A percentile compares a stretch with the other conserved stretches of the same genome.
Evolutionary conservation across 2,797 vertebrate species (phyloP).

Genomic region (Molossus alvarezi): DNA sequence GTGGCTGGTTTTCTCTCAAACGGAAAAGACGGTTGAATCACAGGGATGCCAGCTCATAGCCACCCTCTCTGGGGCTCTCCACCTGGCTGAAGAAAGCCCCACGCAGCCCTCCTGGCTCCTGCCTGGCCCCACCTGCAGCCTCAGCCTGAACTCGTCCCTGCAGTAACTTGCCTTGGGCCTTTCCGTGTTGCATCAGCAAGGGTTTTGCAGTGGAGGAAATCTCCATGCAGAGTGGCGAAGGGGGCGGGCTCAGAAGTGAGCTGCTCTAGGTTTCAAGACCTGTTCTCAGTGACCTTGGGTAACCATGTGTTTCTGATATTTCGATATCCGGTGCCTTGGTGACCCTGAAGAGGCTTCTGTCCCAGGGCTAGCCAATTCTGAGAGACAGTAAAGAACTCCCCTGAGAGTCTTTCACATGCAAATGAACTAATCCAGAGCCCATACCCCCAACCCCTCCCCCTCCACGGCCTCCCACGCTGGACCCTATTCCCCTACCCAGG

Average conservation of each 20-base stretch:
- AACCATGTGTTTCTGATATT: neutral
- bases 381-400: accelerated
- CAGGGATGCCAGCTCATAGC: neutral
- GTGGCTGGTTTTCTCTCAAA: neutral
- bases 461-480: neutral
- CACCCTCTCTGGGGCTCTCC: accelerated
- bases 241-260: neutral
- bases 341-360: neutral
- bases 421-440: neutral
- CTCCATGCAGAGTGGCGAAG: accelerated
- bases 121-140: accelerated
- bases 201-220: neutral
- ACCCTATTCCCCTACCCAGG: neutral
- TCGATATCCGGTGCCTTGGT: neutral
- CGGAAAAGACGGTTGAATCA: neutral
- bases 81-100: neutral
- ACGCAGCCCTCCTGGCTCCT: neutral
- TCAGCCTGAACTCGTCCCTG: accelerated
- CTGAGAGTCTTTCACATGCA: neutral
- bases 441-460: accelerated
- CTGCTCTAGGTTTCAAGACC: neutral
- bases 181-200: neutral
- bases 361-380: neutral
- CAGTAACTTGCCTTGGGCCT: neutral
- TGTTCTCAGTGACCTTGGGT: neutral